phyloP scores from a whole-genome alignment of 2,797 vertebrate genomes.

The Poeciliopsis gracilis region DNA sequence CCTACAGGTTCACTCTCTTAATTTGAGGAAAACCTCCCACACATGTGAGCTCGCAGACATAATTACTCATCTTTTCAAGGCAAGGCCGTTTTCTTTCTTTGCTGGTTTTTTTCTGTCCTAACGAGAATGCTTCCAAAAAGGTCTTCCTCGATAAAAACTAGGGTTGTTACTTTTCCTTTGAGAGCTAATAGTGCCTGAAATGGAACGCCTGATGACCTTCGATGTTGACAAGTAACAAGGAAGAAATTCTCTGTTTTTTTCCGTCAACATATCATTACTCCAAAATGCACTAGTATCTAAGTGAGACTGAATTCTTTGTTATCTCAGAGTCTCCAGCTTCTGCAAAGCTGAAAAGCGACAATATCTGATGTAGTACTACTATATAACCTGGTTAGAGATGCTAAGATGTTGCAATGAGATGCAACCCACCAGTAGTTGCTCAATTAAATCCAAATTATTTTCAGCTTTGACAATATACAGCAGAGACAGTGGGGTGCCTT shows the following conservation, averaged over 20 bases:
- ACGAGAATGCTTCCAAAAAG: conserved; percentile 28
- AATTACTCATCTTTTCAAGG: conserved; percentile 26
- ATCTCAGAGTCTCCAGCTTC: conserved; percentile 42
- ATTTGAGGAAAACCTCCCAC: conserved; percentile 68
- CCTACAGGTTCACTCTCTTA: conserved; percentile 80
- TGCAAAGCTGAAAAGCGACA: conserved; percentile 66
- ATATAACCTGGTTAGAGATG: conserved; percentile 71
- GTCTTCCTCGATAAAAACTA: conserved; percentile 10
- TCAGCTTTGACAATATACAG: conserved; percentile 84
- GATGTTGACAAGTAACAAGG: conserved; percentile 38
- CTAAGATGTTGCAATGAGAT: conserved; percentile 91
- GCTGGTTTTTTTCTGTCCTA: conserved; percentile 23
- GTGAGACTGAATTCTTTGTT: conserved; percentile 35
- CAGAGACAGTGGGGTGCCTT: conserved; percentile 83
- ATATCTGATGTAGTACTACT: conserved; percentile 82
- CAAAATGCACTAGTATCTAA: conserved; percentile 24
- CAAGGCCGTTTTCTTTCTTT: conserved; percentile 19
- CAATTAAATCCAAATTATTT: conserved; percentile 86
- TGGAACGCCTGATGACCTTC: conserved; percentile 13
- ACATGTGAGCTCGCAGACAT: conserved; percentile 24
- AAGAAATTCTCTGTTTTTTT: conserved; percentile 29
- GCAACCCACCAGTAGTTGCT: conserved; percentile 89
- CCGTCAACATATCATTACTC: conserved; percentile 37
- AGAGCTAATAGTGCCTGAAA: conserved; percentile 38
- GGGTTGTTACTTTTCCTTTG: conserved; percentile 26